Conservation (phyloP, 2,113 vertebrate species). For the Heptranchias perlo region DNA sequence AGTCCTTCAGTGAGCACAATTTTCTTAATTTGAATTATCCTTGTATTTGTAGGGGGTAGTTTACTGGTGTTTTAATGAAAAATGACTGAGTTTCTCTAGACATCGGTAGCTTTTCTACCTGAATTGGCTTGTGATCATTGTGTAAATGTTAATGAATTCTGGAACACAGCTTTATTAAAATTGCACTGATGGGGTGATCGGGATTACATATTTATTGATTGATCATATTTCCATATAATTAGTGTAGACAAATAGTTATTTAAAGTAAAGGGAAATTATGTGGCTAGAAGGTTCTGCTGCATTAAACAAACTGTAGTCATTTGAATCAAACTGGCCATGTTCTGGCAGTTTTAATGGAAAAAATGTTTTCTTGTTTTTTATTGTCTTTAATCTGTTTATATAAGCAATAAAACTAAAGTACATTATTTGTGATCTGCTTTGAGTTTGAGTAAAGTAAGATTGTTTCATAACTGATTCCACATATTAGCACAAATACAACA, state of each 20-base stretch:
- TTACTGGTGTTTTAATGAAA: background rate
- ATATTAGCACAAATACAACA: background rate
- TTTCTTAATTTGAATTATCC: background rate
- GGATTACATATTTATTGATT: background rate
- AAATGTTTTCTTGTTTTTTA: background rate
- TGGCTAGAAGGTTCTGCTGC: background rate
- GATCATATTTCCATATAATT: too few relatives aligned
- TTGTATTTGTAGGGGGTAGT: background rate
- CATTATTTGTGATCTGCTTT: background rate
- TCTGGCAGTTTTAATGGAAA: background rate
- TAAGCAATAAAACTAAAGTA: background rate
- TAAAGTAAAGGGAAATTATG: background rate
- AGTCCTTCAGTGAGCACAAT: background rate
- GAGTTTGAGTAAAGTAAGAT: constrained; percentile 1
- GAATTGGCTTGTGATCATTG: background rate
- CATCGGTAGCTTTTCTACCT: background rate
- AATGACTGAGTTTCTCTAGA: background rate
- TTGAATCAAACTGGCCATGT: background rate
- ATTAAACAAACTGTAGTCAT: background rate
- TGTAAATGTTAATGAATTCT: background rate
- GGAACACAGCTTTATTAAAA: background rate
- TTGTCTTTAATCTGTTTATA: background rate
- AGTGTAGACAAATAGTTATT: background rate
- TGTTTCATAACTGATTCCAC: background rate
- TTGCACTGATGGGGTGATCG: background rate